Conservation (phyloP, 2,797 vertebrate species). For the Cichlasoma orientale region DNA sequence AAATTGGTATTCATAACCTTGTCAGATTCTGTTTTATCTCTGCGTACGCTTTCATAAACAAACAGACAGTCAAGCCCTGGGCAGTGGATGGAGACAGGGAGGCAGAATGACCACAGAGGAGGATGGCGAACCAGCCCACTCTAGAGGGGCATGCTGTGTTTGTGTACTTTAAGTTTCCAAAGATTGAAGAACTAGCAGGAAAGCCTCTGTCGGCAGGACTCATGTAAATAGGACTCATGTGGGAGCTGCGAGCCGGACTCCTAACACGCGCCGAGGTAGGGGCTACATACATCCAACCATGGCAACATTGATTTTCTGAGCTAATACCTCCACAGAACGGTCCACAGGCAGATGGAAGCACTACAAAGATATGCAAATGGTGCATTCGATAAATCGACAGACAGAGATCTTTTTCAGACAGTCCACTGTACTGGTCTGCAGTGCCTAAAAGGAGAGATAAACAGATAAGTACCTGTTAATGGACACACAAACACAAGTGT, state of each 20-base stretch:
- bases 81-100: conserved; percentile 58
- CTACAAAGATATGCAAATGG: conserved; percentile 89
- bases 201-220: conserved; percentile 65
- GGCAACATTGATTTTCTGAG: conserved; percentile 83
- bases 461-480: conserved; percentile 85
- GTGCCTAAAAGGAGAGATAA: conserved; percentile 81
- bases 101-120: conserved; percentile 57
- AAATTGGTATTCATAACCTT: conserved; percentile 84
- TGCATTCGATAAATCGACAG: conserved; percentile 83
- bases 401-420: conserved; percentile 81
- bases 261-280: conserved; percentile 69
- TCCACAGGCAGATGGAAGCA: conserved; percentile 83
- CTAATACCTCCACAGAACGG: conserved; percentile 83
- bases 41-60: conserved; percentile 79
- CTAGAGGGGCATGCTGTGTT: conserved; percentile 53
- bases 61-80: conserved; percentile 67
- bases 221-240: conserved; percentile 71
- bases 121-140: conserved; percentile 54
- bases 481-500: conserved; percentile 64
- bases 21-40: conserved; percentile 84
- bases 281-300: conserved; percentile 76
- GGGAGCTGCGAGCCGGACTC: conserved; percentile 66
- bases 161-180: conserved; percentile 67
- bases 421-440: conserved; percentile 76
- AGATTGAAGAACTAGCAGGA: conserved; percentile 56